Conservation (phyloP, 2,113 vertebrate species). For the Proteles cristata region DNA sequence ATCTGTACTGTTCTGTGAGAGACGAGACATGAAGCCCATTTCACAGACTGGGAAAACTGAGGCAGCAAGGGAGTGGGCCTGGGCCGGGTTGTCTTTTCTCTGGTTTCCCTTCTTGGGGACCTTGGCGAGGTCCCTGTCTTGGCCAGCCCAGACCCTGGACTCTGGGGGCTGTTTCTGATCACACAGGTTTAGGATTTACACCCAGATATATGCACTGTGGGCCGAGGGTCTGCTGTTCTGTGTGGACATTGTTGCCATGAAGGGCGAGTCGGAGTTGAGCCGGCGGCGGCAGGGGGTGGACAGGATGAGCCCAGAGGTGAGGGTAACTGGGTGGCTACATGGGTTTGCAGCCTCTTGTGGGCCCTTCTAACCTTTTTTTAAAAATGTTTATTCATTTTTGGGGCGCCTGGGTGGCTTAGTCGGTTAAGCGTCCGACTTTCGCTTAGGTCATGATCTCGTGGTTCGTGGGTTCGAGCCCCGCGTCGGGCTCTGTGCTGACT, state of each 20-base stretch:
- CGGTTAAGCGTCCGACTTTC: no score
- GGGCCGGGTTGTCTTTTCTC: neutral
- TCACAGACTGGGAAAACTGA: neutral
- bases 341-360: neutral
- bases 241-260: neutral
- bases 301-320: neutral
- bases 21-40: neutral
- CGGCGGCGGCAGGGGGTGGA: neutral
- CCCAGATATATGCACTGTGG: accelerated
- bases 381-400: no score
- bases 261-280: accelerated
- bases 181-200: neutral
- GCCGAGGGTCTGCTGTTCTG: neutral
- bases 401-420: no score
- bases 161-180: neutral
- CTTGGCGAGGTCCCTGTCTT: neutral
- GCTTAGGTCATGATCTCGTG: no score
- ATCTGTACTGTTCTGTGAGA: neutral
- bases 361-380: neutral
- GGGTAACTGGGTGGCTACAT: neutral
- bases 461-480: no score
- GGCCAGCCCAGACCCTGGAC: neutral
- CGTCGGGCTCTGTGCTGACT: no score
- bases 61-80: neutral
- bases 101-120: neutral